Evolutionary conservation across 2,113 vertebrate species (phyloP).

Genomic region (Astur gentilis): DNA sequence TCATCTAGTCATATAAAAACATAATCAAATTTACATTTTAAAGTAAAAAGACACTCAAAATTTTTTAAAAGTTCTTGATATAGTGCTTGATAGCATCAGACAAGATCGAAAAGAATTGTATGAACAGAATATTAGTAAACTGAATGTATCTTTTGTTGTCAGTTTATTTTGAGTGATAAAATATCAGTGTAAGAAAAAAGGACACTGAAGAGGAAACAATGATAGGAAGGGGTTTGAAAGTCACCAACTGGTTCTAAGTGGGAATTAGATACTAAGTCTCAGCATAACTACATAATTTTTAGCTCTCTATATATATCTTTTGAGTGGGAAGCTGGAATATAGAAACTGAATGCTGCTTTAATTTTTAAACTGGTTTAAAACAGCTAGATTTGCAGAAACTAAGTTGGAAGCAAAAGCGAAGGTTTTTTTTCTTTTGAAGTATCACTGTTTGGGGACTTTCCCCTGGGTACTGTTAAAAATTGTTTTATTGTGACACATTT

Average conservation of each 20-base stretch:
- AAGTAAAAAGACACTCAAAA: neutral
- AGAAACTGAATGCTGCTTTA: conserved; percentile 44
- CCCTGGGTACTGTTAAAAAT: neutral
- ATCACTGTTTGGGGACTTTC: conserved; percentile 13
- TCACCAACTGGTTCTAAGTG: conserved; percentile 48
- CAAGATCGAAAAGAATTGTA: neutral
- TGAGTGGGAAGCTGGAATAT: conserved; percentile 65
- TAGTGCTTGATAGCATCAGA: neutral
- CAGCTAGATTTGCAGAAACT: neutral
- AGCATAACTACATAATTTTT: conserved; percentile 58
- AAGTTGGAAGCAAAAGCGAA: conserved; percentile 47
- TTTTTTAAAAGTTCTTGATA: neutral
- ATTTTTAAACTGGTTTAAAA: conserved; percentile 28
- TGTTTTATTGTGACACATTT: conserved; percentile 36
- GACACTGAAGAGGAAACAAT: conserved; percentile 14
- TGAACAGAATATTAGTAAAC: neutral
- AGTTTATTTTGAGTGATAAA: neutral
- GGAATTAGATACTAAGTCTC: conserved; percentile 53
- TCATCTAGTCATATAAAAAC: neutral
- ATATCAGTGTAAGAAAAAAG: neutral
- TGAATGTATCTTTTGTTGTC: neutral
- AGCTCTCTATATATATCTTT: conserved; percentile 66
- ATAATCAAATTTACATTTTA: neutral
- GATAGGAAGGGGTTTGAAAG: conserved; percentile 13
- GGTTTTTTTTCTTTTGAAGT: neutral